These are phyloP conservation scores for Alethe castanea DNA, from an alignment of 2,113 vertebrate species.

Conservation along the genomic window DNA sequence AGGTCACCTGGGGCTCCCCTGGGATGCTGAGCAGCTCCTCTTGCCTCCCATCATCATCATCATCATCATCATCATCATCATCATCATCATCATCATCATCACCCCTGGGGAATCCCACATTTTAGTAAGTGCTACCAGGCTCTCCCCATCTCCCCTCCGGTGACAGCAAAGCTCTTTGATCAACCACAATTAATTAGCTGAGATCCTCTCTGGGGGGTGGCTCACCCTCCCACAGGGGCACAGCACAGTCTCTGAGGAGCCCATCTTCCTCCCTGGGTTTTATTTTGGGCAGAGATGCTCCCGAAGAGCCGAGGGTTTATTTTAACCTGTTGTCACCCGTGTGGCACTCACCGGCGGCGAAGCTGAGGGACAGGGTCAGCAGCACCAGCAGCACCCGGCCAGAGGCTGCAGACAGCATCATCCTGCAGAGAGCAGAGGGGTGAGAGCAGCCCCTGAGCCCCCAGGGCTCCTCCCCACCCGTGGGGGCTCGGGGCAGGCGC, in stretches of 20 bases:
- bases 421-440: neutral
- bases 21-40: neutral
- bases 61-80: neutral
- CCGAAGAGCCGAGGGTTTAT: rapidly evolving
- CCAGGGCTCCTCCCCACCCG: rapidly evolving
- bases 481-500: rapidly evolving
- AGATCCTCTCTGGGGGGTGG: neutral
- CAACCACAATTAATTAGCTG: neutral
- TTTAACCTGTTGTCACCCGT: neutral
- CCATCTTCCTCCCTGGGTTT: rapidly evolving
- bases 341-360: slow-evolving; percentile 9
- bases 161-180: neutral
- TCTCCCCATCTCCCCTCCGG: neutral
- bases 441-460: neutral
- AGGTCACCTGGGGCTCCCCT: neutral
- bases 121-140: rapidly evolving
- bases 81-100: neutral
- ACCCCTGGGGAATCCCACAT: neutral
- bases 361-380: neutral
- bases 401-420: neutral
- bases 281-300: neutral
- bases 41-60: neutral
- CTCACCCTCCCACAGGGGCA: rapidly evolving
- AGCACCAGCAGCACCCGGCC: neutral
- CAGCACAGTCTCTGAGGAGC: neutral